phyloP scores from a whole-genome alignment of 2,797 vertebrate genomes.

The Pelochelys cantorii region DNA sequence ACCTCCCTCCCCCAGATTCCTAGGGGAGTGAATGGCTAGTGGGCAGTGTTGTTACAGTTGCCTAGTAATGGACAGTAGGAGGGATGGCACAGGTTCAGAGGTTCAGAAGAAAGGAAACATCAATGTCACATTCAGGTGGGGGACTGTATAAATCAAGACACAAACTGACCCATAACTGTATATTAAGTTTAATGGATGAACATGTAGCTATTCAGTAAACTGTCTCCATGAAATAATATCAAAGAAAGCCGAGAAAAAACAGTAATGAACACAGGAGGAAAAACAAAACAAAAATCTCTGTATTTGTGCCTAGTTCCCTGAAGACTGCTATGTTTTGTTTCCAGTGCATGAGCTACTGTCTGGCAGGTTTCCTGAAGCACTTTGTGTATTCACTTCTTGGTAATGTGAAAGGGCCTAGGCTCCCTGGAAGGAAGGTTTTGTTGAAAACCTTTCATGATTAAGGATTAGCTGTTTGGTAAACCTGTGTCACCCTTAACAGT shows the following conservation, averaged over 20 bases:
- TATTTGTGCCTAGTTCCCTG: conserved; percentile 43
- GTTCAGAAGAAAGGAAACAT: conserved; percentile 38
- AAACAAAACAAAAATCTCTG: conserved; percentile 25
- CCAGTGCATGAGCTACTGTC: conserved; percentile 63
- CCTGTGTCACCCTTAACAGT: conserved; percentile 55
- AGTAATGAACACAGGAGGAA: conserved; percentile 23
- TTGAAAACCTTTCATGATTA: conserved; percentile 69
- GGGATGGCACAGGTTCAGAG: conserved; percentile 44
- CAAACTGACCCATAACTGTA: conserved; percentile 17
- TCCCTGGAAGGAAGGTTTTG: conserved; percentile 67
- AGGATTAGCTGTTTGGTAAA: conserved; percentile 76
- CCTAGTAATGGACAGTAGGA: conserved; percentile 40
- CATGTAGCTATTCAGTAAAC: neutral
- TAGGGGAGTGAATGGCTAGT: conserved; percentile 37
- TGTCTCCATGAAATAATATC: neutral
- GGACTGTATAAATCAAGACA: neutral
- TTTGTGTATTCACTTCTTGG: conserved; percentile 64
- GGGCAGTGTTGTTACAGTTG: conserved; percentile 51
- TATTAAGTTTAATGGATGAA: conserved; percentile 13
- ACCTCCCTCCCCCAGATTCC: conserved; percentile 11
- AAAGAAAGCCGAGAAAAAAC: conserved; percentile 43
- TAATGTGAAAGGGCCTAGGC: conserved; percentile 62
- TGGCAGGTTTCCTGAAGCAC: conserved; percentile 67
- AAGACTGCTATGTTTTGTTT: conserved; percentile 68
- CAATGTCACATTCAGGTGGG: neutral